Conservation (phyloP, 2,888 invertebrate genomes). For the Amiota minor region DNA sequence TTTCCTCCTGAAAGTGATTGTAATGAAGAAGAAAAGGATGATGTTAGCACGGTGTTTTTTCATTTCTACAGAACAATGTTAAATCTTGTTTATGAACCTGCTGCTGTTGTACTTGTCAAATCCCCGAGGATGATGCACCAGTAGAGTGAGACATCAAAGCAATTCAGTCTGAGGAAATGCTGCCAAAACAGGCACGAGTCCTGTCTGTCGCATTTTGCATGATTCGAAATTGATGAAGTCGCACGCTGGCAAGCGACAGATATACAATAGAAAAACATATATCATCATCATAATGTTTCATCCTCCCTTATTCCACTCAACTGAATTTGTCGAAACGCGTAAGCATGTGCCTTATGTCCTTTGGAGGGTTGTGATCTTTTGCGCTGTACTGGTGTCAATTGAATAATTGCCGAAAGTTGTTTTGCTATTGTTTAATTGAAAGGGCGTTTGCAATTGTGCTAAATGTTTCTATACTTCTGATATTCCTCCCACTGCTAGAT, state of each 20-base stretch:
- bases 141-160: conserved; percentile 39
- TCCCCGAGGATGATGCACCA: conserved; percentile 50
- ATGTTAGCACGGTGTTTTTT: background rate
- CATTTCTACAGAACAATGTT: background rate
- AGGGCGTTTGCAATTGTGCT: conserved; percentile 58
- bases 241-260: conserved; percentile 39
- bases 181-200: conserved; percentile 31
- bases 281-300: conserved; percentile 29
- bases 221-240: conserved; percentile 71
- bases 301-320: conserved; percentile 29
- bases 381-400: conserved; percentile 58
- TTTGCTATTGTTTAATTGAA: conserved; percentile 69
- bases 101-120: conserved; percentile 47
- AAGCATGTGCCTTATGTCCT: conserved; percentile 23
- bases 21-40: conserved; percentile 10
- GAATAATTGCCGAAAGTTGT: conserved; percentile 70
- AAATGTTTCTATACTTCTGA: too few relatives aligned
- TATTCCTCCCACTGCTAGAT: too few relatives aligned
- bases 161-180: conserved; percentile 35
- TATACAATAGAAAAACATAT: background rate
- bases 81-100: conserved; percentile 62
- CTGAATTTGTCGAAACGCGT: conserved; percentile 13
- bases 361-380: conserved; percentile 1
- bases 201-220: conserved; percentile 48
- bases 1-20: background rate